Evolutionary conservation across 1,140 invertebrate genomes (phyloP).

Genomic region (Leptinotarsa defecta): DNA sequence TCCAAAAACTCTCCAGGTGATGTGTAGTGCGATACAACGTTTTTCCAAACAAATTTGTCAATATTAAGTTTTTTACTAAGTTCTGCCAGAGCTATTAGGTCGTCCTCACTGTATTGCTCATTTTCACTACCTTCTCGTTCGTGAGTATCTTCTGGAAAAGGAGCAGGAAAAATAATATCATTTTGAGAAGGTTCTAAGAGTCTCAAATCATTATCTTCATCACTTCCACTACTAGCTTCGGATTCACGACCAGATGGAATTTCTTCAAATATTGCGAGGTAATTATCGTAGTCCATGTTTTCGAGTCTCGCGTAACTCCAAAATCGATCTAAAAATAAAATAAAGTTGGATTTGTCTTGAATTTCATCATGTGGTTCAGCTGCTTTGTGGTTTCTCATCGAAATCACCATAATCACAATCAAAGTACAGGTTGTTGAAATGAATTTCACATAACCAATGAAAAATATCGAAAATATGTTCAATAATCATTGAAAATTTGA

Average conservation of each 20-base stretch:
- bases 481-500: background rate
- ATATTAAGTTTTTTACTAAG: conserved; percentile 10
- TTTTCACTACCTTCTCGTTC: too few relatives aligned
- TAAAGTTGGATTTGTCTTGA: background rate
- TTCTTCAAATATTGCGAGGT: too few relatives aligned
- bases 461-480: background rate
- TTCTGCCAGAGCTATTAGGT: background rate
- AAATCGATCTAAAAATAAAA: too few relatives aligned
- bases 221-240: too few relatives aligned
- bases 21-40: background rate
- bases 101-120: background rate
- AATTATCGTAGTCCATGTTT: too few relatives aligned
- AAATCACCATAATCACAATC: conserved; percentile 1
- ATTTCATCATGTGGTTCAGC: background rate
- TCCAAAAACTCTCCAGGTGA: background rate
- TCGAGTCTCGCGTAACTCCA: too few relatives aligned
- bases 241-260: too few relatives aligned
- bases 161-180: too few relatives aligned
- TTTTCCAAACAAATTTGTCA: conserved; percentile 13
- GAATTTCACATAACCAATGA: background rate
- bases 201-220: too few relatives aligned
- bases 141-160: too few relatives aligned
- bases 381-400: conserved; percentile 7
- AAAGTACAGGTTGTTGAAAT: too few relatives aligned
- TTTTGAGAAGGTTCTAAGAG: too few relatives aligned